Base-by-base conservation (phyloP, 2,113 vertebrate species). In the Nymphicus hollandicus region DNA sequence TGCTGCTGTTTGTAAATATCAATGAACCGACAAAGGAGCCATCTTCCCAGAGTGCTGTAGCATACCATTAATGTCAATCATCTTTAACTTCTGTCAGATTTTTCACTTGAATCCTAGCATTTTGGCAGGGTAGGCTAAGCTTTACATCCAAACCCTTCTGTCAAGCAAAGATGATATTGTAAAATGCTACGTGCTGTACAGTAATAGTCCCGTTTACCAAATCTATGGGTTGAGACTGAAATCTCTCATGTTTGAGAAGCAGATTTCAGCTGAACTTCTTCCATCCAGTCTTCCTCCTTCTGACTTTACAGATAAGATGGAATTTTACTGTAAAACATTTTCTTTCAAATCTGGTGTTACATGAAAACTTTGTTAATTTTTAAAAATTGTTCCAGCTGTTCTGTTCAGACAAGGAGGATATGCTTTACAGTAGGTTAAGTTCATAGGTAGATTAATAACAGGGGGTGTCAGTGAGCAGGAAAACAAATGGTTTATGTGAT, bases 361-460 rank as follows among this genome's bases (percentile, higher is more conserved):
- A 1, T 65, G 53, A 50, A 8, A 28, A 64, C 50, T 65, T 1
- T 17, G 82, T 64, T 88, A n/a, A 50, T 92, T 78, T 72, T 83
- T 47, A 76, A 77, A 60, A 22, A 1, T 82, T 58, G 1, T 56
- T 85, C 55, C 82, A 85, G 87, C 81, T 80, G 81, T 37, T 94
- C 35, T 6, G 44, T 56, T 69, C 76, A 53, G 73, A 87, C 60
- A 50, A 16, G 89, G 93, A 86, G 95, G 78, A 88, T 95, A 89
- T 87, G 81, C 98, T 97, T 98, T 96, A 94, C 98, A 98, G 97
- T 96, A 85, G 97, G 98, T 97, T 97, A 98, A 96, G 97, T 97
- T 98, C 97, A 96, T 97, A 98, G 98, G 97, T 97, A 97, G 98
- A 98, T 98, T 98, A 98, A 98, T 98, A 98, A 98, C 97, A 64